A percentile compares a stretch with the other conserved stretches of the same genome.
Evolutionary conservation across 2,797 vertebrate species (phyloP).

Genomic region (Spheniscus humboldti): DNA sequence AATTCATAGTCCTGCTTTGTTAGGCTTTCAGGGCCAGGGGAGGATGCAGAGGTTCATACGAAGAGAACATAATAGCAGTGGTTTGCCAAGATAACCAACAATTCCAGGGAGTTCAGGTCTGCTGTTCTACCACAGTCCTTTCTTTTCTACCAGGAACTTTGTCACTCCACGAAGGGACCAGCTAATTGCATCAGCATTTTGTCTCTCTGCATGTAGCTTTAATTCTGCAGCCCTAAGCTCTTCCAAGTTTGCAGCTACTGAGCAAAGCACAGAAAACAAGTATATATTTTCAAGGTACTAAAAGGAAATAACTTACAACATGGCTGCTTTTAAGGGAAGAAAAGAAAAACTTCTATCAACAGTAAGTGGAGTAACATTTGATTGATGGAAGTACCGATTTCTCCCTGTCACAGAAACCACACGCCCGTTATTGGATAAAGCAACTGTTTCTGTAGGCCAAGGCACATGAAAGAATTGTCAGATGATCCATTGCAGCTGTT

Average conservation of each 20-base stretch:
- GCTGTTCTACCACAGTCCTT: background rate
- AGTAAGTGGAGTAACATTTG: background rate
- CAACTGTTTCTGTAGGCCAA: background rate
- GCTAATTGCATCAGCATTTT: background rate
- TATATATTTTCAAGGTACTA: background rate
- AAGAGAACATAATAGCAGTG: background rate
- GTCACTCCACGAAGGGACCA: background rate
- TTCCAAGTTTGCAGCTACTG: background rate
- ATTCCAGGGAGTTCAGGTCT: background rate
- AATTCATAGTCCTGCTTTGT: background rate
- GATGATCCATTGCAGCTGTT: background rate
- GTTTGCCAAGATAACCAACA: background rate
- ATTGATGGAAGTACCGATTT: background rate
- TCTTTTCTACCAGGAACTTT: background rate
- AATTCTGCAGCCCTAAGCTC: background rate
- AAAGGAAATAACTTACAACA: background rate
- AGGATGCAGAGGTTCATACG: background rate
- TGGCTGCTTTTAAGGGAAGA: background rate
- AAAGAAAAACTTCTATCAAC: background rate
- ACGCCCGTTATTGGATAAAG: background rate
- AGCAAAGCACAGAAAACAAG: background rate
- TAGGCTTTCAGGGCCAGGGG: background rate
- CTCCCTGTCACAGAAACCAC: background rate
- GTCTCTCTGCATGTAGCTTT: background rate
- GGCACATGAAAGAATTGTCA: background rate